These are phyloP conservation scores for Prionailurus bengalensis DNA, from an alignment of 2,113 vertebrate species.

Conservation along the genomic window DNA sequence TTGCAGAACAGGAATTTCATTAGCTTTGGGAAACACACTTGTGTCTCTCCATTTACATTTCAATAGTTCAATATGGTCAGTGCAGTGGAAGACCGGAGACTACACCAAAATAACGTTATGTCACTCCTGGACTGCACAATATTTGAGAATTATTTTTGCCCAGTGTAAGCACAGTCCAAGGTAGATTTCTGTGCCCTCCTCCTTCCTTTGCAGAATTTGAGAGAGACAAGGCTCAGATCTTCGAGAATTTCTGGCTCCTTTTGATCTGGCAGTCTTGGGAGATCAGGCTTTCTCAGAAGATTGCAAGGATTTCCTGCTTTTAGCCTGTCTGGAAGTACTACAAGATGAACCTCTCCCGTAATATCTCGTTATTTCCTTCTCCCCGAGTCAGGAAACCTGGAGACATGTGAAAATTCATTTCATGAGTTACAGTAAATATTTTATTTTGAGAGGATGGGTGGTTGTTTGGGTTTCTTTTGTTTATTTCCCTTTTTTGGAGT, in stretches of 20 bases:
- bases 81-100: background rate
- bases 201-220: slow-evolving; percentile 50
- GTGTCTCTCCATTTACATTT: background rate
- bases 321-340: slow-evolving; percentile 74
- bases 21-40: background rate
- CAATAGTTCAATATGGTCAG: background rate
- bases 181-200: slow-evolving; percentile 30
- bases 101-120: background rate
- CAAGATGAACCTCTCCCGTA: slow-evolving; percentile 71
- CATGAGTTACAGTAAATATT: slow-evolving; percentile 80
- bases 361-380: slow-evolving; percentile 77
- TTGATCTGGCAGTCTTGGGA: slow-evolving; percentile 79
- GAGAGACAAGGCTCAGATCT: slow-evolving; percentile 65
- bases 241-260: slow-evolving; percentile 75
- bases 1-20: background rate
- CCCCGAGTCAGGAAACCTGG: slow-evolving; percentile 76
- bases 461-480: slow-evolving; percentile 78
- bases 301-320: slow-evolving; percentile 82
- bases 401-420: slow-evolving; percentile 76
- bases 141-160: slow-evolving; percentile 31
- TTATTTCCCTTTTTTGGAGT: slow-evolving; percentile 69
- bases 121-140: background rate
- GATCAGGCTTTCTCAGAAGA: slow-evolving; percentile 75
- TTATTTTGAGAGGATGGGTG: slow-evolving; percentile 81
- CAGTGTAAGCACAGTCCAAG: background rate